Evolutionary conservation across 1,140 invertebrate species (phyloP), one percentile per base, ranked within the genome.

Genomic region (Plectrocnemia conspersa): DNA sequence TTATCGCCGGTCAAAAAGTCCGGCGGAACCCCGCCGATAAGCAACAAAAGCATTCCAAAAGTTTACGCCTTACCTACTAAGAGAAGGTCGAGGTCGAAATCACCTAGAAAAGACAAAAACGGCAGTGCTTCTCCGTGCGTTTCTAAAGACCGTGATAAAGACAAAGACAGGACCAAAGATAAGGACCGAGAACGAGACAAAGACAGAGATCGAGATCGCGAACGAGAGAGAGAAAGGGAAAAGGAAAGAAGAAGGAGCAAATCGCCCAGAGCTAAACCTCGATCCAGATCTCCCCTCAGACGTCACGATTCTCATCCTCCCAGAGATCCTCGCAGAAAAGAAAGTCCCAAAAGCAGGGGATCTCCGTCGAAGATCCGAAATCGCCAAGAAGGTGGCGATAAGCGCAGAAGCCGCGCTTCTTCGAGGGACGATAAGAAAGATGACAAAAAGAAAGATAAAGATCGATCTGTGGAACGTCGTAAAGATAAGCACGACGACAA

Each of bases 401-500:
- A 69, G 54, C 73, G 74, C 56, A 65, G 70, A 57, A 38, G 36
- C 38, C 74, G 75, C 54, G 61, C 65, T 45, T 73, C 74, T 49
- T 35, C 70, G 33, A 68, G 68, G 59, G 71, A 74, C 23, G 64
- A 59, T 47, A 72, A 71, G 44, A 69, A 69, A 61, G 71, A 61
- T 52, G 59, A 61, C 21, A 61, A 61, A 57, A 40, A 47, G 38
- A 69, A 72, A 62, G 67, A 65, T 5, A 68, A 70, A 66, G 72
- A 75, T 44, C 68, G 71, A 48, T 75, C 74, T 21, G 58, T 73
- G 52, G 74, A 76, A 60, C 69, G 68, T 59, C 66, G 73, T 52
- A 76, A 76, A 66, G 74, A 76, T 54, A 75, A 74, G 62, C 71
- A 75, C 59, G 72, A 74, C 56, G 74, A 76, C 21, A 76, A 74